Evolutionary conservation across 2,888 invertebrate species (phyloP).

Genomic region (Patella depressa): DNA sequence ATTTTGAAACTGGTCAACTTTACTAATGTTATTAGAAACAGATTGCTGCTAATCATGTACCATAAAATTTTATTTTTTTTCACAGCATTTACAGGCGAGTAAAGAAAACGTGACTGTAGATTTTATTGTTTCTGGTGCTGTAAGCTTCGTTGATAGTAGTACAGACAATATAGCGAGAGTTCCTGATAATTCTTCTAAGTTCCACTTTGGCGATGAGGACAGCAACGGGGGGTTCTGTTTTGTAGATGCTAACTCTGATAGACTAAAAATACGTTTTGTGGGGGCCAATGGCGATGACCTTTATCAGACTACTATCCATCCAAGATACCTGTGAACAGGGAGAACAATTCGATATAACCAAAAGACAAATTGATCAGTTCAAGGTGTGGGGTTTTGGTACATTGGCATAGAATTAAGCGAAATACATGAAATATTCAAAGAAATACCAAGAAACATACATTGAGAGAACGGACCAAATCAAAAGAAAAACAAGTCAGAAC

Average conservation of each 20-base stretch:
- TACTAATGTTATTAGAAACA: too few relatives aligned
- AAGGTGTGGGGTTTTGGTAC: too few relatives aligned
- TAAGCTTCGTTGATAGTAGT: slow-evolving; percentile 67
- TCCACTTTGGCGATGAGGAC: slow-evolving; percentile 63
- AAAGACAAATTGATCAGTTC: too few relatives aligned
- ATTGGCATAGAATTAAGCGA: too few relatives aligned
- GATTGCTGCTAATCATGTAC: not conserved
- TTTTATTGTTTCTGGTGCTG: slow-evolving; percentile 71
- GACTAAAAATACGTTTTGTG: slow-evolving; percentile 55
- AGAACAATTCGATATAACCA: too few relatives aligned
- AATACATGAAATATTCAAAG: too few relatives aligned
- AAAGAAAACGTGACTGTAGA: slow-evolving; percentile 53
- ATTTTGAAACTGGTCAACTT: too few relatives aligned
- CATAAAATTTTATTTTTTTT: slow-evolving; percentile 10
- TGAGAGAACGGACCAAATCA: too few relatives aligned
- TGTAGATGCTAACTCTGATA: slow-evolving; percentile 45
- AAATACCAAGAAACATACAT: too few relatives aligned
- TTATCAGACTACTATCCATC: slow-evolving; percentile 46
- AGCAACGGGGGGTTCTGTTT: slow-evolving; percentile 66
- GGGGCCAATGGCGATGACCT: slow-evolving; percentile 46
- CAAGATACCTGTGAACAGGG: slow-evolving; percentile 29
- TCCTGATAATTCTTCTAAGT: slow-evolving; percentile 55
- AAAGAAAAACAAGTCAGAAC: too few relatives aligned
- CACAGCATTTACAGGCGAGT: slow-evolving; percentile 53
- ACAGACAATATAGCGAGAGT: slow-evolving; percentile 57